Evolutionary conservation across 2,888 invertebrate species (phyloP), one percentile per base, ranked within the genome.

Genomic region (Leucozona laternaria): DNA sequence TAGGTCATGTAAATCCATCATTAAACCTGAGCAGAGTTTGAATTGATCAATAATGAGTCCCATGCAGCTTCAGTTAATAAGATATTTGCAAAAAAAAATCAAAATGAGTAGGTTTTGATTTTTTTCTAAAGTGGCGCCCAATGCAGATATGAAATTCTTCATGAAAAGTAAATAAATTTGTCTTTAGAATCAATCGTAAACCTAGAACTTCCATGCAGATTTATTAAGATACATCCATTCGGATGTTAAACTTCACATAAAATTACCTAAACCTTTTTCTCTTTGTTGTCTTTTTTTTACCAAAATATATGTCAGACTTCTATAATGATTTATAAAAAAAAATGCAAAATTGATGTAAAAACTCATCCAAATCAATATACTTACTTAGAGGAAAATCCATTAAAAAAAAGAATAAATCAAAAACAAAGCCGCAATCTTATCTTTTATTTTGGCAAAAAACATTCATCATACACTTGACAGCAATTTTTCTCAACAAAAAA

Each of bases 401-500:
- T 15, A 37, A 20, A 20, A 58, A 45, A n/a, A 45, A 45, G 17
- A 5, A n/a, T 40, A 37, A 62, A 62, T 25, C 34, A 62, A 62
- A 62, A 62, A 60, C 60, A 60, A 60, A 62, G 25, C 58, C 34
- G 62, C 22, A 62, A 43, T 40, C 58, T 37, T 25, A 40, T 43
- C 43, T 62, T 5, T 25, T 43, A 43, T 11, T 43, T 31, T 11
- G 25, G 31, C 40, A 60, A 62, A 62, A 43, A 11, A n/a, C 22
- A 62, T 62, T 62, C 43, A 62, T 62, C 62, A 62, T 20, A 50
- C 20, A 34, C 15, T 48, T 48, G 66, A 48, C 66, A 66, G 45
- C 20, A 37, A 20, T 28, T 37, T 43, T 15, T 43, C 40, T 43
- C 10, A 20, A 57, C 57, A 0, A 28, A 17, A 37, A 60, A 43